A percentile compares a stretch with the other conserved stretches of the same genome.
Evolutionary conservation across 2,797 vertebrate genomes (phyloP).

Genomic region (Oryzias dopingdopingensis): DNA sequence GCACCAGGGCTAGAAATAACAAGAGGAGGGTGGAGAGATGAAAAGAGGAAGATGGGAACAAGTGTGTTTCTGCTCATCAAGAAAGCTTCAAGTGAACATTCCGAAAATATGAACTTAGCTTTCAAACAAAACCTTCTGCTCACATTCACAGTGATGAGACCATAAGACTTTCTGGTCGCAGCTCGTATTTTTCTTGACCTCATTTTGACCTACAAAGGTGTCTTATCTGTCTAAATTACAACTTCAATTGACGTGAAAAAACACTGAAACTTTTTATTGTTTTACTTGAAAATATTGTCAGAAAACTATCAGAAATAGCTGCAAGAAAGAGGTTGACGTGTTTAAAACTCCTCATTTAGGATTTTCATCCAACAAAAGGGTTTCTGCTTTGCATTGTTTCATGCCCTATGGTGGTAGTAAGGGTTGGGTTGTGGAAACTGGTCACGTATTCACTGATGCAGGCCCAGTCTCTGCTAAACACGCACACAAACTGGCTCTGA

Average conservation of each 20-base stretch:
- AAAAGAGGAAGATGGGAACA: constrained; percentile 32
- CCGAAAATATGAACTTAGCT: constrained; percentile 57
- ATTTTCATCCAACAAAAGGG: no score
- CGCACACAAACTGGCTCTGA: constrained; percentile 9
- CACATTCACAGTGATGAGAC: constrained; percentile 51
- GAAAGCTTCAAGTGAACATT: constrained; percentile 50
- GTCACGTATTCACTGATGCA: constrained; percentile 37
- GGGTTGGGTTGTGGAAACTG: constrained; percentile 16
- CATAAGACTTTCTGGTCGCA: constrained; percentile 36
- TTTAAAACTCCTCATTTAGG: no score
- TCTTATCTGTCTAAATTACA: constrained; percentile 21
- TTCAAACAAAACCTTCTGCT: constrained; percentile 38
- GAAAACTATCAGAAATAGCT: no score
- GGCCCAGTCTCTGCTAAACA: not conserved
- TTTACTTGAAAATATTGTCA: no score
- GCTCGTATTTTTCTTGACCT: constrained; percentile 55
- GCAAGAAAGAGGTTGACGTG: no score
- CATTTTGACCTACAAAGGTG: constrained; percentile 33
- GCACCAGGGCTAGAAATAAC: constrained; percentile 12
- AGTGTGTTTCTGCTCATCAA: constrained; percentile 50
- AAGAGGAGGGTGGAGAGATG: constrained; percentile 32
- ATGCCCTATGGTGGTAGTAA: constrained; percentile 38
- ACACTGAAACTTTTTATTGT: no score
- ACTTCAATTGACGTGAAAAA: no score
- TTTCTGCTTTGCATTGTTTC: constrained; percentile 26